A percentile compares a stretch with the other conserved stretches of the same genome.
These are phyloP conservation scores for Hippocampus zosterae DNA, from an alignment of 2,113 vertebrate genomes.

Conservation along the genomic window DNA sequence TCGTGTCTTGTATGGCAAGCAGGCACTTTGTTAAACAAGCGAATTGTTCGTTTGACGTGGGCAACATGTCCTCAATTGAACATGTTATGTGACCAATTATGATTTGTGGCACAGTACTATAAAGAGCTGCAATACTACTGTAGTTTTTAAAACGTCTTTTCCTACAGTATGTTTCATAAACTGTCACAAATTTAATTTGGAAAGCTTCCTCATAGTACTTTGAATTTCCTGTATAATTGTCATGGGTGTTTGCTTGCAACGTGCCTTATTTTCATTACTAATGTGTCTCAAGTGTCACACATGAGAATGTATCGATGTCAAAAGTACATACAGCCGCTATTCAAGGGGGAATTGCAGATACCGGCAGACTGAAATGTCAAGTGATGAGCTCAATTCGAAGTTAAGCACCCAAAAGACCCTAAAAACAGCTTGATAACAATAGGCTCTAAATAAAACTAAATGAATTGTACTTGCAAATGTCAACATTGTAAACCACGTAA, in stretches of 20 bases:
- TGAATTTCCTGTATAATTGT: neutral
- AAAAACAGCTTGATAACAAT: too few relatives aligned
- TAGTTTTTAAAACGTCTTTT: too few relatives aligned
- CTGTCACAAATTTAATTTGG: too few relatives aligned
- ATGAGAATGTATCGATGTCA: neutral
- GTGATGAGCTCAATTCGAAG: neutral
- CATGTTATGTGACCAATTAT: too few relatives aligned
- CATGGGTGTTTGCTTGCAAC: neutral
- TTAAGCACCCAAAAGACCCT: too few relatives aligned
- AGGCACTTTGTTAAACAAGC: neutral
- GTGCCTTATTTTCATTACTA: neutral
- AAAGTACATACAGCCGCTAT: neutral
- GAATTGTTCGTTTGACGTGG: neutral
- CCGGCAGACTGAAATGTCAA: neutral
- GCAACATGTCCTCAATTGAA: neutral
- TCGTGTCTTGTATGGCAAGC: neutral
- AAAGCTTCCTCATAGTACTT: neutral
- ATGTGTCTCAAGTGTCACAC: neutral
- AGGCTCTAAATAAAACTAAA: too few relatives aligned
- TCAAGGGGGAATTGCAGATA: neutral
- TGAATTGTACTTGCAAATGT: too few relatives aligned
- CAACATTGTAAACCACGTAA: too few relatives aligned
- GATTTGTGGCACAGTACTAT: too few relatives aligned
- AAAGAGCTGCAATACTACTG: too few relatives aligned
- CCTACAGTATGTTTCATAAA: too few relatives aligned